A percentile compares a stretch with the other conserved stretches of the same genome.
phyloP scores from a whole-genome alignment of 2,888 invertebrate genomes.

The Celastrina argiolus region DNA sequence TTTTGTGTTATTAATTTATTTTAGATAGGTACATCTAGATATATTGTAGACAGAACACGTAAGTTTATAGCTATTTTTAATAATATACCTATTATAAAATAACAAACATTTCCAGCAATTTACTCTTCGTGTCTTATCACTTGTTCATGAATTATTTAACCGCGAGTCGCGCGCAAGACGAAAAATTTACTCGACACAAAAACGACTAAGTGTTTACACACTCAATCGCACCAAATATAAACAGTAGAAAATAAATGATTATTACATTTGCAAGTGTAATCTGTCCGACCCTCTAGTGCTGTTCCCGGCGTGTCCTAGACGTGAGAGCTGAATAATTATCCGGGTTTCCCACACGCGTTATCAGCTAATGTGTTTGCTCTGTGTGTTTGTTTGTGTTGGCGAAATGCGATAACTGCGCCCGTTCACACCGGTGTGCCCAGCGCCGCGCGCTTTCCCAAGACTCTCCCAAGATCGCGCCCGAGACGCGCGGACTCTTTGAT shows the following conservation, averaged over 20 bases:
- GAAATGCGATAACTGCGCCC: slow-evolving; percentile 38
- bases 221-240: not conserved
- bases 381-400: slow-evolving; percentile 39
- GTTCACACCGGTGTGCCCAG: slow-evolving; percentile 34
- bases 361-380: slow-evolving; percentile 35
- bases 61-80: too few species aligned
- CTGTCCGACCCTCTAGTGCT: not conserved
- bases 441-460: not conserved
- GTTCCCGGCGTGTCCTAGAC: not conserved
- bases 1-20: too few species aligned
- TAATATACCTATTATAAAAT: too few species aligned
- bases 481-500: too few species aligned
- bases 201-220: not conserved
- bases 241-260: not conserved
- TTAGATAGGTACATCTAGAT: too few species aligned
- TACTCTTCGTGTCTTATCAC: too few species aligned
- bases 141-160: too few species aligned
- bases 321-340: not conserved
- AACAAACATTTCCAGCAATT: too few species aligned
- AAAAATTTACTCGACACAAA: too few species aligned
- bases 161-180: too few species aligned
- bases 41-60: too few species aligned
- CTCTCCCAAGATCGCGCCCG: not conserved
- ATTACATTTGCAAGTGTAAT: not conserved
- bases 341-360: slow-evolving; percentile 38